phyloP scores from a whole-genome alignment of 1,140 invertebrate species.

The Hyphantria cunea region DNA sequence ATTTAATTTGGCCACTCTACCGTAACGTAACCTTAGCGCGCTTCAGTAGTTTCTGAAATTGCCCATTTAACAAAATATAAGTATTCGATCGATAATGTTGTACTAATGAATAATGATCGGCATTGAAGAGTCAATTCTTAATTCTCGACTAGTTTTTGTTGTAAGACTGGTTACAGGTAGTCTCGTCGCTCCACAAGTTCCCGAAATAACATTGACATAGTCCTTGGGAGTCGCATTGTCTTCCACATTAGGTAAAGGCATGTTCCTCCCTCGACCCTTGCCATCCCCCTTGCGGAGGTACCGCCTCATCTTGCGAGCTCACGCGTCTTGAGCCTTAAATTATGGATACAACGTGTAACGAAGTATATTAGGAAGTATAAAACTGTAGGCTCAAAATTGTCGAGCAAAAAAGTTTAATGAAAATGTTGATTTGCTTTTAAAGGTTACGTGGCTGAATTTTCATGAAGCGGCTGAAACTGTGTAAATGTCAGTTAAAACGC shows the following conservation, averaged over 20 bases:
- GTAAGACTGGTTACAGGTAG: conserved; percentile 15
- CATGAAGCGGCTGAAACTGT: too few relatives aligned
- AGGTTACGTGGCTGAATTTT: not conserved
- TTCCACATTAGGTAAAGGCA: conserved; percentile 76
- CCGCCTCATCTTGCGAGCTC: conserved; percentile 55
- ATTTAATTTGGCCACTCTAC: conserved; percentile 18
- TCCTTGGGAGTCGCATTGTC: conserved; percentile 60
- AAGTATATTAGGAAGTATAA: conserved; percentile 5
- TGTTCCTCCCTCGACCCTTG: conserved; percentile 34
- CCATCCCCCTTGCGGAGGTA: conserved; percentile 11
- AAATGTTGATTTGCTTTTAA: not conserved
- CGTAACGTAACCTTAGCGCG: conserved; percentile 14
- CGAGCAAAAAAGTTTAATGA: not conserved
- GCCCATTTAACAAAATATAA: not conserved
- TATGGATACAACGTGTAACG: conserved; percentile 35
- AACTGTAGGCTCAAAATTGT: not conserved
- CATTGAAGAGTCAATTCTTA: conserved; percentile 20
- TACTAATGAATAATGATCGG: too few relatives aligned
- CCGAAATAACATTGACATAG: conserved; percentile 58
- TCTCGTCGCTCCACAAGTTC: conserved; percentile 12
- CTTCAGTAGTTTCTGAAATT: conserved; percentile 14
- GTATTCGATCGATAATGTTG: not conserved
- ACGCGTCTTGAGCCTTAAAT: conserved; percentile 37
- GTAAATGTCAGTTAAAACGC: too few relatives aligned
- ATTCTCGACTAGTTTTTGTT: conserved; percentile 26